These are phyloP conservation scores for Horisme vitalbata DNA, from an alignment of 2,888 invertebrate genomes.

Conservation along the genomic window DNA sequence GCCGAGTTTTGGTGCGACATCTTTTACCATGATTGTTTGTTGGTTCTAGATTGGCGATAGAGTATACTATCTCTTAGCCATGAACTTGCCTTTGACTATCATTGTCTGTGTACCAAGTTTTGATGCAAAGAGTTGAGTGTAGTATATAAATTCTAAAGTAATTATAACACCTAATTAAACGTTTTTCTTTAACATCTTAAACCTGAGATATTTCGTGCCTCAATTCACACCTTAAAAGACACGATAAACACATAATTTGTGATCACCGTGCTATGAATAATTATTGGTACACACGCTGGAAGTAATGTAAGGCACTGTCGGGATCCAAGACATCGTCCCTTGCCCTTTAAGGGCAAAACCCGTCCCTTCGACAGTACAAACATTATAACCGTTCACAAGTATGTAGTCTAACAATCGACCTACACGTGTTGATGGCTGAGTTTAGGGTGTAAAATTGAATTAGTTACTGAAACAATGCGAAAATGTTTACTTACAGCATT, in stretches of 20 bases:
- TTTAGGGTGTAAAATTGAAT: conserved; percentile 68
- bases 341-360: conserved; percentile 40
- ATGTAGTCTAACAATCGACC: conserved; percentile 47
- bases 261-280: conserved; percentile 63
- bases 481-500: conserved; percentile 50
- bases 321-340: conserved; percentile 57
- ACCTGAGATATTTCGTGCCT: conserved; percentile 17
- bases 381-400: conserved; percentile 28
- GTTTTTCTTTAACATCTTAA: background rate
- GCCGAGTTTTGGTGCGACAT: too few species aligned
- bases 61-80: too few species aligned
- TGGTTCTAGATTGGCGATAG: too few species aligned
- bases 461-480: conserved; percentile 54
- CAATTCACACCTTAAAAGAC: conserved; percentile 20
- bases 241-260: conserved; percentile 41
- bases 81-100: too few species aligned
- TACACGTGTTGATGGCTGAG: conserved; percentile 51
- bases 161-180: too few species aligned
- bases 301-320: conserved; percentile 57
- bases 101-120: too few species aligned
- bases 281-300: conserved; percentile 59
- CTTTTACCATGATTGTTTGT: too few species aligned
- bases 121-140: too few species aligned
- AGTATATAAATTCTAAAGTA: too few species aligned
- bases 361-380: conserved; percentile 39